These are phyloP conservation scores for Drosophila quasianomalipes DNA, from an alignment of 2,888 invertebrate species.

Conservation along the genomic window DNA sequence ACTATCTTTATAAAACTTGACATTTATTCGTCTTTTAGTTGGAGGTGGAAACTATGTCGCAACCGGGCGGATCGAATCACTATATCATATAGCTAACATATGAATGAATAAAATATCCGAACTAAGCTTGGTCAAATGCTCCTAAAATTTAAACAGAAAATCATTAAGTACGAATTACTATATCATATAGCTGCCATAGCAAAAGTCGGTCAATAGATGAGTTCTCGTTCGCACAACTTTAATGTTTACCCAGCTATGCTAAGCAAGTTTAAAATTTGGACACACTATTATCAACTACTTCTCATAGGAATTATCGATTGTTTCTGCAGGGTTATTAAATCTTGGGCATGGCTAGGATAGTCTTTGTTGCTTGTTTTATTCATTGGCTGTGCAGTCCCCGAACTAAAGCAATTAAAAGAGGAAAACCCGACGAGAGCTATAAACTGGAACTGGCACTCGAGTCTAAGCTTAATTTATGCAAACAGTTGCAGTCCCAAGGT, in stretches of 20 bases:
- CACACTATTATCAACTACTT: not conserved
- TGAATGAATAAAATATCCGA: no score
- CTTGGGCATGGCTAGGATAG: not conserved
- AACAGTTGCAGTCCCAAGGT: conserved; percentile 8
- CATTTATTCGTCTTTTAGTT: not conserved
- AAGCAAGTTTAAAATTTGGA: not conserved
- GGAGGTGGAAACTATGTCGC: no score
- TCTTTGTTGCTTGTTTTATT: not conserved
- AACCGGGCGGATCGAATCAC: no score
- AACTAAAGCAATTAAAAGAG: conserved; percentile 67
- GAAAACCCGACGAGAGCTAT: conserved; percentile 24
- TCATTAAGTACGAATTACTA: no score
- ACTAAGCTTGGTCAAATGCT: no score
- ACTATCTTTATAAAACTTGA: not conserved
- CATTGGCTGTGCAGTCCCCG: conserved; percentile 27
- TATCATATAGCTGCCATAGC: no score
- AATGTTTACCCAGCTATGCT: no score
- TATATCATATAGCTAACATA: no score
- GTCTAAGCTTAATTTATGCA: conserved; percentile 55
- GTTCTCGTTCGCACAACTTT: no score
- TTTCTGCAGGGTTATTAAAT: not conserved
- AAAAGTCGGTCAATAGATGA: no score
- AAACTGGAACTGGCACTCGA: conserved; percentile 20
- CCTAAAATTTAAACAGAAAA: no score
- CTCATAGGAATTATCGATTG: not conserved